Evolutionary conservation across 1,140 invertebrate species (phyloP).

Genomic region (Globodera ellingtonae): DNA sequence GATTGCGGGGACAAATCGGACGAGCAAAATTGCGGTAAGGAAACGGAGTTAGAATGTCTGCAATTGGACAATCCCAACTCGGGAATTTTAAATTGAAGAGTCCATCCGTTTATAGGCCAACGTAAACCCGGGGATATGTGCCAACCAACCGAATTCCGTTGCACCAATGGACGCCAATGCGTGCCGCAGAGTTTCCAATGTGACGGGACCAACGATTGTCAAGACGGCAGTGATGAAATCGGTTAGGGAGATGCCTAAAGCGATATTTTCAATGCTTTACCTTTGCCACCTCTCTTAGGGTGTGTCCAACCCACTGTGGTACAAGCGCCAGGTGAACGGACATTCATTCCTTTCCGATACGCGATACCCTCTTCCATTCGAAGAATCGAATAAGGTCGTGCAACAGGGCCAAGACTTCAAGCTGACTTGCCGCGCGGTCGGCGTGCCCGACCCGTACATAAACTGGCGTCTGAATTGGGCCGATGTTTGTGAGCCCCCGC

Average conservation of each 20-base stretch:
- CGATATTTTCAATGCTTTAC: background rate
- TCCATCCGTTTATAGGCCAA: conserved; percentile 45
- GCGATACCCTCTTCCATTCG: background rate
- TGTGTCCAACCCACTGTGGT: conserved; percentile 66
- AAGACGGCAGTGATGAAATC: conserved; percentile 78
- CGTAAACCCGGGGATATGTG: conserved; percentile 73
- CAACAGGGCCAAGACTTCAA: conserved; percentile 75
- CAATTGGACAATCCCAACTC: background rate
- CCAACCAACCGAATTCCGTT: conserved; percentile 80
- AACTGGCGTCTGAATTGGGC: conserved; percentile 97
- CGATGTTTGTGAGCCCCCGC: conserved; percentile 77
- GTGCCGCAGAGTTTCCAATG: conserved; percentile 91
- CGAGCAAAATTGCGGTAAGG: conserved; percentile 63
- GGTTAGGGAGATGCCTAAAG: conserved; percentile 29
- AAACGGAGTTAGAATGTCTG: too few relatives aligned
- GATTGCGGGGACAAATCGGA: conserved; percentile 87
- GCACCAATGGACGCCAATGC: conserved; percentile 78
- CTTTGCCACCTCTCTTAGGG: conserved; percentile 8
- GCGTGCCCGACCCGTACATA: conserved; percentile 84
- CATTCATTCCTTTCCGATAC: background rate
- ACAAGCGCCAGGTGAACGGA: conserved; percentile 51
- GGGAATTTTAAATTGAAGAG: background rate
- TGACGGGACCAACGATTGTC: conserved; percentile 78
- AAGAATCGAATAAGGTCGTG: conserved; percentile 54
- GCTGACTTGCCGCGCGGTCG: conserved; percentile 82